Evolutionary conservation across 2,113 vertebrate species (phyloP).

Genomic region (Budorcas taxicolor): DNA sequence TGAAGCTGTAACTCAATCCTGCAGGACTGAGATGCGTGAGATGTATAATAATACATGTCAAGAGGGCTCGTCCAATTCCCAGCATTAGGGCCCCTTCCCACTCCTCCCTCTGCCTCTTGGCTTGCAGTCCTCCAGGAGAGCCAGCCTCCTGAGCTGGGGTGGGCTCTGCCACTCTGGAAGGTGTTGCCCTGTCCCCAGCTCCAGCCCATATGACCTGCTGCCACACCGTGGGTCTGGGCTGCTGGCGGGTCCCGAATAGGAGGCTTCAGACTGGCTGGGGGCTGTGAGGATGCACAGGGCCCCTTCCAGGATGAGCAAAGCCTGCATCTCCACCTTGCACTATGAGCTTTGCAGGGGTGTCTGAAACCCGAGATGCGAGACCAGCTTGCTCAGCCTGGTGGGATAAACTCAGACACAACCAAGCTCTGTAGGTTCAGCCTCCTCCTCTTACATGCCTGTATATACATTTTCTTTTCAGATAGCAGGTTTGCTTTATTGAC

Average conservation of each 20-base stretch:
- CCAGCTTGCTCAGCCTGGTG: background rate
- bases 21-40: accelerated
- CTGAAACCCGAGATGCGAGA: background rate
- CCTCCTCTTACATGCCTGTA: accelerated
- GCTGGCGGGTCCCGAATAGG: background rate
- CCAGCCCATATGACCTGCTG: background rate
- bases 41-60: background rate
- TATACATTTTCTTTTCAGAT: background rate
- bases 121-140: background rate
- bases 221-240: background rate
- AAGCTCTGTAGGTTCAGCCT: background rate
- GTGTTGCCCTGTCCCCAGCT: too few species aligned
- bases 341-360: background rate
- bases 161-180: background rate
- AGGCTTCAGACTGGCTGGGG: accelerated
- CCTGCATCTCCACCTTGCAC: too few species aligned
- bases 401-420: background rate
- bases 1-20: background rate
- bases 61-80: accelerated
- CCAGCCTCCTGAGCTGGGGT: background rate
- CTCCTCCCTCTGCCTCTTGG: background rate
- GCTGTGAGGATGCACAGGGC: background rate
- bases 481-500: background rate
- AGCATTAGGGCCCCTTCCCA: accelerated
- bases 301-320: background rate